A percentile compares a stretch with the other conserved stretches of the same genome.
phyloP scores from a whole-genome alignment of 2,888 invertebrate species.

The Ferrisia virgata region DNA sequence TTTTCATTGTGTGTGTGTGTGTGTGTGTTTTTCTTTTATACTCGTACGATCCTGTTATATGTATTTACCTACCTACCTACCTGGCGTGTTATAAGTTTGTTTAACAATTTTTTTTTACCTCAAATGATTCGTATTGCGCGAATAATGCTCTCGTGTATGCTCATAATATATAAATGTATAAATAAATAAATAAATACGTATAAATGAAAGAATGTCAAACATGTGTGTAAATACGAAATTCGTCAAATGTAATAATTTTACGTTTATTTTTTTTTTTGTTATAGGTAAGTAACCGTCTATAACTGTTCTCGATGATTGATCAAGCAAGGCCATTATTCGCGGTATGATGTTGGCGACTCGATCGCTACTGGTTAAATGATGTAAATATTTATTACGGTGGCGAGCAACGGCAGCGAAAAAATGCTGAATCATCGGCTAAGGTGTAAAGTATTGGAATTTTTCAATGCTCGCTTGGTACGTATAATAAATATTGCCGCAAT shows the following conservation, averaged over 20 bases:
- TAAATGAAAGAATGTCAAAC: not conserved
- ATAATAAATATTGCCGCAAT: not conserved
- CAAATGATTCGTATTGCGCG: not conserved
- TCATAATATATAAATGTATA: too few relatives aligned
- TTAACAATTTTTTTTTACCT: not conserved
- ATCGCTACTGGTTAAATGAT: not conserved
- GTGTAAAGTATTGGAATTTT: conserved; percentile 7
- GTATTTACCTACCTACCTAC: not conserved
- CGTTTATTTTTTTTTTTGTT: not conserved
- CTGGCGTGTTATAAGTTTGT: not conserved
- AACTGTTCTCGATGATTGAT: conserved; percentile 28
- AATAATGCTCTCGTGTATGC: too few relatives aligned
- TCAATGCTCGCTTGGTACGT: not conserved
- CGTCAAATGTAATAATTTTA: conserved; percentile 17
- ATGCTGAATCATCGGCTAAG: not conserved
- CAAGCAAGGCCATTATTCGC: conserved; percentile 16
- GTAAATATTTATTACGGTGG: conserved; percentile 15
- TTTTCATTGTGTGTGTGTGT: too few relatives aligned
- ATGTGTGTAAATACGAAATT: not conserved
- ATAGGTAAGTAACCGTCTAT: conserved; percentile 12
- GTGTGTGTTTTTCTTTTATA: not conserved
- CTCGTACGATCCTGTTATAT: not conserved
- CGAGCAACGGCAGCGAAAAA: not conserved
- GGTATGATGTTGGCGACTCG: too few relatives aligned
- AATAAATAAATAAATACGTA: too few relatives aligned